A percentile compares a stretch with the other conserved stretches of the same genome.
phyloP scores from a whole-genome alignment of 2,888 invertebrate genomes.

The Caenorhabditis plicata region DNA sequence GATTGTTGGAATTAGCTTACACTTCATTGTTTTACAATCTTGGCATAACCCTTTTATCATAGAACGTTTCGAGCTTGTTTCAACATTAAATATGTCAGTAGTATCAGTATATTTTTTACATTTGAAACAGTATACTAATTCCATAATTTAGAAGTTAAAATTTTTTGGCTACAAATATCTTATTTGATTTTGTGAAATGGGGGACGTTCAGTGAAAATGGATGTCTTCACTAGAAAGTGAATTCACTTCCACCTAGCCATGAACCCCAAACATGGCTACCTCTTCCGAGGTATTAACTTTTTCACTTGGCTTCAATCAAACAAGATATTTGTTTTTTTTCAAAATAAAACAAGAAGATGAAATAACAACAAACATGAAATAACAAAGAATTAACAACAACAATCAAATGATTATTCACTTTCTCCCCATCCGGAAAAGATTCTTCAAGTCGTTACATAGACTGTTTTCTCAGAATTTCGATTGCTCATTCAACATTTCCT shows the following conservation, averaged over 20 bases:
- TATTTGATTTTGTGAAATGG: conserved; percentile 11
- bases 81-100: conserved; percentile 5
- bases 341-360: conserved; percentile 19
- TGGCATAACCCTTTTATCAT: conserved; percentile 22
- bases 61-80: conserved; percentile 1
- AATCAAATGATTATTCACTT: conserved; percentile 19
- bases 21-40: conserved; percentile 30
- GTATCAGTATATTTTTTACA: conserved; percentile 20
- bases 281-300: conserved; percentile 2
- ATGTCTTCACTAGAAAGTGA: too few species aligned
- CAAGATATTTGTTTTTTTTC: conserved; percentile 14
- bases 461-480: conserved; percentile 20
- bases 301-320: conserved; percentile 2
- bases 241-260: too few species aligned
- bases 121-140: conserved; percentile 24
- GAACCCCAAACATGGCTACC: too few species aligned
- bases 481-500: conserved; percentile 19
- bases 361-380: conserved; percentile 3
- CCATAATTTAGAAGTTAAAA: conserved; percentile 13
- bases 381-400: conserved; percentile 20
- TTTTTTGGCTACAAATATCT: too few species aligned
- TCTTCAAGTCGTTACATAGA: conserved; percentile 21
- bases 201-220: too few species aligned
- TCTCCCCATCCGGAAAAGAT: conserved; percentile 17
- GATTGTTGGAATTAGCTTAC: conserved; percentile 31